Percentiles rank a stretch among this genome's conserved stretches.
phyloP scores from a whole-genome alignment of 2,113 vertebrate genomes.

The Meleagris gallopavo region DNA sequence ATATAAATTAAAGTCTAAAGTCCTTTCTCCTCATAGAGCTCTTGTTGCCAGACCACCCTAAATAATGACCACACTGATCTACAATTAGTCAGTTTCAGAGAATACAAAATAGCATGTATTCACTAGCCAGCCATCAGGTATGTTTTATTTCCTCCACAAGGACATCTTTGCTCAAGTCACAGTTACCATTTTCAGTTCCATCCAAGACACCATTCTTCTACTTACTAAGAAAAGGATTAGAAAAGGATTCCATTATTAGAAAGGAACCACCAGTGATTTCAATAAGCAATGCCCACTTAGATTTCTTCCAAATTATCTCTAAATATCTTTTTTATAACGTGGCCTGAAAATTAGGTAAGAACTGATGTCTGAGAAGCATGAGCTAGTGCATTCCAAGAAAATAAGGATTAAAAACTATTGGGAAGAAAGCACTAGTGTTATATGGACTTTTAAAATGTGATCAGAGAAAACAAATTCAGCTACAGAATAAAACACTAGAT shows the following conservation, averaged over 20 bases:
- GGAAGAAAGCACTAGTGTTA: background rate
- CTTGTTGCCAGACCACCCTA: background rate
- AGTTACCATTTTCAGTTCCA: background rate
- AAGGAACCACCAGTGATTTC: background rate
- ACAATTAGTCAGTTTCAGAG: background rate
- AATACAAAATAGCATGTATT: background rate
- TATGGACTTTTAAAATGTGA: background rate
- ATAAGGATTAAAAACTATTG: background rate
- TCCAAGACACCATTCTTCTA: background rate
- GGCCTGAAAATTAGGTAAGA: background rate
- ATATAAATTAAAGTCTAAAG: background rate
- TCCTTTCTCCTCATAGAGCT: background rate
- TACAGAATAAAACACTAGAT: background rate
- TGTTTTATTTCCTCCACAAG: background rate
- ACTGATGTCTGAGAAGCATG: background rate
- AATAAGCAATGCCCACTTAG: background rate
- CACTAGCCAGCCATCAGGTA: background rate
- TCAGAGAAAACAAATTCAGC: background rate
- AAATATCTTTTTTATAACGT: accelerated
- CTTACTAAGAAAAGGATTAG: background rate
- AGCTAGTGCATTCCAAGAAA: background rate
- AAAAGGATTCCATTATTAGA: background rate
- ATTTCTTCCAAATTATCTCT: background rate
- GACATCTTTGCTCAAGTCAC: background rate
- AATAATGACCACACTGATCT: accelerated